Base-by-base conservation (phyloP, 2,888 invertebrate genomes). In the Cheilosia vernalis region DNA sequence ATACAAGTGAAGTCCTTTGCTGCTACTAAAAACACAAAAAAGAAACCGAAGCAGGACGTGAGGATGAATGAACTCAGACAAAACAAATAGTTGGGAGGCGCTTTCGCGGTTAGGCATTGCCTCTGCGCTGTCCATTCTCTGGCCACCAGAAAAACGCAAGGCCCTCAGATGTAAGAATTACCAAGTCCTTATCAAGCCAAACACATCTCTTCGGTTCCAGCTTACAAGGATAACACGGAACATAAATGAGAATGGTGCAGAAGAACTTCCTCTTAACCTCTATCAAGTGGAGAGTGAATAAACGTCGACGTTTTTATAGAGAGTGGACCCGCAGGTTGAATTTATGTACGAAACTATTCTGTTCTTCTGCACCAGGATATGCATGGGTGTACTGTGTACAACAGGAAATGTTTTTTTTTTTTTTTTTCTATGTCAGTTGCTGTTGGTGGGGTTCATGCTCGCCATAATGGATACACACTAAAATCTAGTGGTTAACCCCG, bases 51-150 rank as follows among this genome's bases (percentile, higher is more conserved):
- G 21, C 27, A 44, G 72, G 58, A 69, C 66, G 37, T 60, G 40
- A 51, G 76, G 81, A 81, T 70, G 85, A 85, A 85, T 69, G 85
- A 85, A 85, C 85, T 81, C 67, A 66, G 49, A 61, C 81, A 70
- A 72, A 66, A 70, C 66, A 85, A 66, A 66, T 72, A 72, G 70
- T 74, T 53, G 49, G 60, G 55, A 60, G 21, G 72, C 44, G 27
- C 51, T 76, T 56, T 81, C 72, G 85, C 67, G 76, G 76, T 77
- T 70, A 66, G 49, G 69, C 67, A 42, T 17, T 58, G 27, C 53
- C 47, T 33, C 30, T 33, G 21, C 21, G 33, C 47, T 55, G 30
- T 56, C 58, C 17, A 19, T 30, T 17, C 70, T 17, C 47, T n/a
- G 58, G 6, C 40, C 47, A 30, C 2, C 2, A 47, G 19, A 21